These are phyloP conservation scores for Psilopsiagon aurifrons DNA, from an alignment of 2,113 vertebrate genomes.

Conservation along the genomic window DNA sequence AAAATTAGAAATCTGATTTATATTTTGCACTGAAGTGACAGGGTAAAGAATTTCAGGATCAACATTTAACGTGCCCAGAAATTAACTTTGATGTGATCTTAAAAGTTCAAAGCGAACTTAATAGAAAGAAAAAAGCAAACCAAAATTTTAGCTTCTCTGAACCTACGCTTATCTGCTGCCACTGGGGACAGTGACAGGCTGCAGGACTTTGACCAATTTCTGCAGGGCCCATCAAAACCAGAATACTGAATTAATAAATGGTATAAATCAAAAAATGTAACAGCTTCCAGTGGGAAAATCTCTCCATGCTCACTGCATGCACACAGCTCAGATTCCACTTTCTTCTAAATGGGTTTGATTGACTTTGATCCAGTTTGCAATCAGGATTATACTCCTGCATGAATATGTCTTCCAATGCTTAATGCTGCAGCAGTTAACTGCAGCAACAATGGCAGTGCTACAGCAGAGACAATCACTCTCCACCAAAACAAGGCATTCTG, in stretches of 20 bases:
- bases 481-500: not conserved
- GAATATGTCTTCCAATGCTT: not conserved
- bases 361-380: not conserved
- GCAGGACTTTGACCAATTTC: not conserved
- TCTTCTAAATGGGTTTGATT: not conserved
- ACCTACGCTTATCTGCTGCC: not conserved
- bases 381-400: not conserved
- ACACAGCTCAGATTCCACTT: not conserved
- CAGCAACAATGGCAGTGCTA: not conserved
- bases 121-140: not conserved
- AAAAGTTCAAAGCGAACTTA: slow-evolving; percentile 9
- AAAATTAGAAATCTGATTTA: not conserved
- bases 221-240: not conserved
- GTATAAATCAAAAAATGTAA: not conserved
- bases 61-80: not conserved
- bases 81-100: slow-evolving; percentile 26
- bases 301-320: not conserved
- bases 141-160: not conserved
- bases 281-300: not conserved
- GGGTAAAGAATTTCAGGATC: not conserved
- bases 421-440: not conserved
- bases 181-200: not conserved
- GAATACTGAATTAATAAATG: not conserved
- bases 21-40: not conserved
- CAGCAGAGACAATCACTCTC: not conserved